Evolutionary conservation across 2,888 invertebrate species (phyloP).

Genomic region (Platycheirus albimanus): DNA sequence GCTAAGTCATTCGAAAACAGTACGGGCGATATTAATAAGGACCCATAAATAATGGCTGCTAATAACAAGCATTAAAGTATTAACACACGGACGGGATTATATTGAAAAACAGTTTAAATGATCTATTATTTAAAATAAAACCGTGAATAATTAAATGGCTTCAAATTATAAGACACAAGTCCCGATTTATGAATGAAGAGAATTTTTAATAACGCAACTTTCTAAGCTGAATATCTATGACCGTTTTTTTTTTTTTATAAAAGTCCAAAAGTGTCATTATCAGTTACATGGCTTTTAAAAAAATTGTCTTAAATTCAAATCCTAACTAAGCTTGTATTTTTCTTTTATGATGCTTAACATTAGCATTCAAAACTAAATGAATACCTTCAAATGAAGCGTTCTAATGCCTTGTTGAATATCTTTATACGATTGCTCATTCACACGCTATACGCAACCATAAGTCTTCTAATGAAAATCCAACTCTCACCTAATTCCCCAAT

Average conservation of each 20-base stretch:
- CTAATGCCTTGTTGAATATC: background rate
- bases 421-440: background rate
- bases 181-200: too few species aligned
- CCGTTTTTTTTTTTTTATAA: too few species aligned
- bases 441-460: background rate
- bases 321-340: background rate
- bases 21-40: too few species aligned
- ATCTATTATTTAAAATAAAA: too few species aligned
- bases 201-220: background rate
- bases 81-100: too few species aligned
- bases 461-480: constrained; percentile 35
- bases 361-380: background rate
- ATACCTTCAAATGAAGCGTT: background rate
- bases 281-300: background rate
- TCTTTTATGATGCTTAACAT: background rate
- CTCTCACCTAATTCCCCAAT: constrained; percentile 29
- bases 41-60: too few species aligned
- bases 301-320: background rate
- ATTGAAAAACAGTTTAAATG: too few species aligned
- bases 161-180: too few species aligned
- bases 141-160: too few species aligned
- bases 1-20: too few species aligned
- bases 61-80: too few species aligned
- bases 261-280: constrained; percentile 1
- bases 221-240: background rate